Evolutionary conservation across 92 coral and sea anemone genomes (phyloP).

Genomic region (Epizoanthus rinbou): DNA sequence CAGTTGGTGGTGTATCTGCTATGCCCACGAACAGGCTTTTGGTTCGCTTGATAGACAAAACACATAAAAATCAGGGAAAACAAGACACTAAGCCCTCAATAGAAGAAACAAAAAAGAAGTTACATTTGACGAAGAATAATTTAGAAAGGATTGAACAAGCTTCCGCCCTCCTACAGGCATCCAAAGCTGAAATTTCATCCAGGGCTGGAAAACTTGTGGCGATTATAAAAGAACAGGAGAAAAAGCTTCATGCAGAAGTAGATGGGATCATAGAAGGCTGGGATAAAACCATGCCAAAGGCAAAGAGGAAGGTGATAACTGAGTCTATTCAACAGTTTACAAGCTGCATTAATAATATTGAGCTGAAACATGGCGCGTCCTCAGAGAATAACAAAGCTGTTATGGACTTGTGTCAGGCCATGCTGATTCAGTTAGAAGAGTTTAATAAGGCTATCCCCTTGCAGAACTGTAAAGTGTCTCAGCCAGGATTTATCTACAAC

Average conservation of each 20-base stretch:
- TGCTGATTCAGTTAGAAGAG: constrained; percentile 4
- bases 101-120: not conserved
- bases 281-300: constrained; percentile 1
- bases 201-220: not conserved
- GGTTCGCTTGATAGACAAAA: constrained; percentile 16
- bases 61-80: not conserved
- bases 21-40: constrained; percentile 21
- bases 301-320: constrained; percentile 4
- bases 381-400: not conserved
- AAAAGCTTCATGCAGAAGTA: not conserved
- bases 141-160: not conserved
- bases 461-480: not conserved
- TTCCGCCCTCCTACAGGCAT: not conserved
- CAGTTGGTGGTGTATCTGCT: constrained; percentile 4
- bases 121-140: not conserved
- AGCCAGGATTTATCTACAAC: not conserved
- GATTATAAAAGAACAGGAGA: constrained; percentile 15
- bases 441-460: not conserved
- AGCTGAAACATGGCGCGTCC: not conserved
- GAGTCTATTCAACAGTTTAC: not conserved
- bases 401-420: constrained; percentile 8
- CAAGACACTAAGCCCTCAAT: not conserved
- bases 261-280: not conserved
- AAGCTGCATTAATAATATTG: constrained; percentile 2
- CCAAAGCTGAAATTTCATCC: constrained; percentile 5